Evolutionary conservation across 2,888 invertebrate genomes (phyloP), one percentile per base, ranked within the genome.

Genomic region (Zhuqinia jingwanae): DNA sequence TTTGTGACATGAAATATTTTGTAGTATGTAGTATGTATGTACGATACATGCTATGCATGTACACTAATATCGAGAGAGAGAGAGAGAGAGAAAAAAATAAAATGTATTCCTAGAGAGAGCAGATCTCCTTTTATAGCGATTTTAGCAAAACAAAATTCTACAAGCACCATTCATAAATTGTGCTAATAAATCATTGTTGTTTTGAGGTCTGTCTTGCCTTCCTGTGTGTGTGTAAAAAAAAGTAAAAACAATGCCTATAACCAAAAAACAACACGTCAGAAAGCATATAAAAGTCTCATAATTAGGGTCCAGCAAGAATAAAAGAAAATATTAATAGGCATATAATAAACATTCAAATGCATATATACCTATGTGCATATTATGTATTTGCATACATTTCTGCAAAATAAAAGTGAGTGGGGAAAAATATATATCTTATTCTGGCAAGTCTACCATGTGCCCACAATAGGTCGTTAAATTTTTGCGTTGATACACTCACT

Each of bases 91-190:
- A n/a, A n/a, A n/a, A n/a, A n/a, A n/a, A n/a, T n/a, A n/a, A n/a
- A n/a, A 60, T 60, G 65, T 36, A 2, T 63, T 27, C 2, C 3
- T 56, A 17, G 1, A 60, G 1, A 1, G 47, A 47, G 15, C 47
- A 25, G 20, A 78, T 68, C 68, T 80, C 80, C 80, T 53, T 80
- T 68, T 80, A 56, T 68, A 68, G 80, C n/a, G 58, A 79, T 79
- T 77, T 36, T 15, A 79, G 30, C 11, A 30, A 78, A 63, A 36
- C 3, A 36, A 36, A 36, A 8, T 36, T 36, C 36, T 36, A 36
- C 36, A 36, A 78, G 63, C 17, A 53, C n/a, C 63, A 30, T n/a
- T 70, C 47, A 47, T 70, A 36, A 30, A 82, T 47, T 82, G 60
- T 75, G 75, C 63, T 60, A 75, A 75, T 82, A 82, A 82, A 75